Conservation (phyloP, 2,888 invertebrate species). For the Perdita meconis region DNA sequence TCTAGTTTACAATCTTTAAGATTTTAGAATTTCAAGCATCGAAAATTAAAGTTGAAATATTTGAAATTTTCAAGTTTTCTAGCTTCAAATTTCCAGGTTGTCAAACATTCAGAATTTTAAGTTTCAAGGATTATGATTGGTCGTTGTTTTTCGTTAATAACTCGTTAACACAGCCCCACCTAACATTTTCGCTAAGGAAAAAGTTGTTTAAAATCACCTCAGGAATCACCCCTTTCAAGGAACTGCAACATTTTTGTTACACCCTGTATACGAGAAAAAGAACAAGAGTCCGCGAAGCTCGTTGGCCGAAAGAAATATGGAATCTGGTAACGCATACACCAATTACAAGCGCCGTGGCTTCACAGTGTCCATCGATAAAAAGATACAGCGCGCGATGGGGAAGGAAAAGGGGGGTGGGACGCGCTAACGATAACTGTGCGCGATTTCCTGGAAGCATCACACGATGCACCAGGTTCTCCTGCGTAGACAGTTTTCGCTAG, state of each 20-base stretch:
- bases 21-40: no score
- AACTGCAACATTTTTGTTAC: no score
- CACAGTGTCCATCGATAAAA: conserved; percentile 3
- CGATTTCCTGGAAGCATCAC: conserved; percentile 23
- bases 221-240: no score
- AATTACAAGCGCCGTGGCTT: conserved; percentile 15
- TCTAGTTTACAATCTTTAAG: no score
- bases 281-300: background rate
- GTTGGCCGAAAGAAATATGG: conserved; percentile 11
- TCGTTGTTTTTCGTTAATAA: no score
- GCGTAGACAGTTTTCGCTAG: conserved; percentile 54
- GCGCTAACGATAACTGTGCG: conserved; percentile 8
- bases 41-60: no score
- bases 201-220: no score
- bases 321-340: conserved; percentile 23
- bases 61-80: no score
- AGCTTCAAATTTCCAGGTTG: no score
- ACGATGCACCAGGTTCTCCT: conserved; percentile 22
- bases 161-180: no score
- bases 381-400: background rate
- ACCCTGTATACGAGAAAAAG: background rate
- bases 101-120: no score
- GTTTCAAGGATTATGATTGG: background rate
- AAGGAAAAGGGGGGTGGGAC: background rate
- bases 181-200: no score